Evolutionary conservation across 2,797 vertebrate species (phyloP).

Genomic region (Tragopan temminckii): DNA sequence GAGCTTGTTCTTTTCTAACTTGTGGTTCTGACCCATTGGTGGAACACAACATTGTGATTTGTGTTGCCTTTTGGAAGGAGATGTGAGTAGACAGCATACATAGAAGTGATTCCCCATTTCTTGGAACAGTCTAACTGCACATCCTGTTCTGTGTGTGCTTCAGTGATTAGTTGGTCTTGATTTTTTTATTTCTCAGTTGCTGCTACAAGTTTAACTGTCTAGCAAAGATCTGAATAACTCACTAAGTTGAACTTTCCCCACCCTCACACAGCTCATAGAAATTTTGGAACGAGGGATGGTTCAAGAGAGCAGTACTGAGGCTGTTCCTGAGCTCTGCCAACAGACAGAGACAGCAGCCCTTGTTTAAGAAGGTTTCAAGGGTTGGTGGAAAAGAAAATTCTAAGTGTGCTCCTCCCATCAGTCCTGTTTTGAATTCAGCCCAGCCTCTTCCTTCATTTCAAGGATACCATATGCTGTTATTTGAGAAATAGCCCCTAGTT

Average conservation of each 20-base stretch:
- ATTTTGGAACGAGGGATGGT: not conserved
- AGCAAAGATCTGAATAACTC: not conserved
- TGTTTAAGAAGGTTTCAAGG: not conserved
- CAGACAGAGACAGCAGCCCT: not conserved
- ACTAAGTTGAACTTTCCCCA: not conserved
- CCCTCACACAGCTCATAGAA: not conserved
- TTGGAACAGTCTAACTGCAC: not conserved
- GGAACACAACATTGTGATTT: fast-evolving
- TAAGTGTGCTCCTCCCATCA: not conserved
- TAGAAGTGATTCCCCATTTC: fast-evolving
- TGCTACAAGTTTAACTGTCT: not conserved
- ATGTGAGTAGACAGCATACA: fast-evolving
- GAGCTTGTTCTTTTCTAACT: not conserved
- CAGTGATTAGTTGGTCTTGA: not conserved
- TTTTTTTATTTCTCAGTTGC: not conserved
- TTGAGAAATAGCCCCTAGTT: not conserved
- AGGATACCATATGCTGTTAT: not conserved
- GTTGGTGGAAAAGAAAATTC: not conserved
- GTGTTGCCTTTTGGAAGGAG: not conserved
- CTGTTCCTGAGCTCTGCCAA: not conserved
- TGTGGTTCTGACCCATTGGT: not conserved
- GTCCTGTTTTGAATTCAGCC: not conserved
- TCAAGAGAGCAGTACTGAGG: fast-evolving
- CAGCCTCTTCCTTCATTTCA: not conserved
- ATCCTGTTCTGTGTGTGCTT: not conserved